Evolutionary conservation across 2,888 invertebrate species (phyloP), one percentile per base, ranked within the genome.

Genomic region (Mystacides longicornis): DNA sequence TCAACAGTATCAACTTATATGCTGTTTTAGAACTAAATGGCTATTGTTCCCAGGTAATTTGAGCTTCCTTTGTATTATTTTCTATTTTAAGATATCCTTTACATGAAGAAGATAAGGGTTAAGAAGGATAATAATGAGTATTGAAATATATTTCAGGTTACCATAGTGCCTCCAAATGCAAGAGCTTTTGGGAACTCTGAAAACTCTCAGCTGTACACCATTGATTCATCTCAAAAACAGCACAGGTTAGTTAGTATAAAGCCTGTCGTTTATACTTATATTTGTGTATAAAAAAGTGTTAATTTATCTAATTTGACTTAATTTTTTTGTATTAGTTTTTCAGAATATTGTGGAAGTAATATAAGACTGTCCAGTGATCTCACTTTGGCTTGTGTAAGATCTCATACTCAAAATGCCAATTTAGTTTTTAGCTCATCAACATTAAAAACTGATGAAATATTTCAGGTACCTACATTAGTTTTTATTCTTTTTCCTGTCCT

Each of bases 11-110:
- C 33, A 89, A 86, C 69, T 84, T 95, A 53, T 96, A 90, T 74
- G 94, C 93, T 2, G 93, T 96, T n/a, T 85, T 96, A 50, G 95
- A 96, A 75, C 77, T 96, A 51, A 95, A 94, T 67, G 95, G 95
- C 1, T 93, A 93, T 68, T 96, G 96, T 71, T 91, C 93, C 1
- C 93, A 95, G 80, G 94, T 93, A 18, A 82, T n/a, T n/a, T n/a
- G n/a, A n/a, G 27, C 11, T 11, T 27, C 11, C 27, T 75, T 61
- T 69, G 69, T 50, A 31, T 52, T 14, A 68, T 68, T 3, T 27
- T 27, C 11, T 7, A 27, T 27, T 5, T 11, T 7, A 27, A 7
- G 7, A 37, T 16, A 37, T 7, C 14, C 16, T 16, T 37, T 16
- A 37, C 16, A 7, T 37, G 14, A 37, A n/a, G 3, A 16, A 37